Conservation (phyloP, 2,797 vertebrate genomes). For the Falco novaeseelandiae region DNA sequence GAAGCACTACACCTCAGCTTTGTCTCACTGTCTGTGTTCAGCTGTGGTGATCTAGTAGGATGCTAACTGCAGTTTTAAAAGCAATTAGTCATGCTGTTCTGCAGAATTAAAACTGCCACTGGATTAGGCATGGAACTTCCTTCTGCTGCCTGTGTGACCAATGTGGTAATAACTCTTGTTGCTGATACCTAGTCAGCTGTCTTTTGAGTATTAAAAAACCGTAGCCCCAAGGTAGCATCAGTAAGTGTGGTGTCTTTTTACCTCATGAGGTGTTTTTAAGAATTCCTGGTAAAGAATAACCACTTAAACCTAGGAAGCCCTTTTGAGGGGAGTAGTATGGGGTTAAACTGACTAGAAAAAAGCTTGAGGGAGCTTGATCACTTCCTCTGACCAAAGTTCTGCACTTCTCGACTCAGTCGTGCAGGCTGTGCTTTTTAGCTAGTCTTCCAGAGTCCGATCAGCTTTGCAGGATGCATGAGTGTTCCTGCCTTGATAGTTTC, state of each 20-base stretch:
- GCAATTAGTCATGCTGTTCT: not conserved
- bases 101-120: not conserved
- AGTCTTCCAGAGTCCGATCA: not conserved
- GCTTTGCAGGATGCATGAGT: not conserved
- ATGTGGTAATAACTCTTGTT: not conserved
- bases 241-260: no score
- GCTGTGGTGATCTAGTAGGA: not conserved
- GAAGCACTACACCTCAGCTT: not conserved
- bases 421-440: not conserved
- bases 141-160: not conserved
- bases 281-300: not conserved
- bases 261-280: not conserved
- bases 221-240: not conserved
- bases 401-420: fast-evolving
- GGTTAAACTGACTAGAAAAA: not conserved
- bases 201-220: not conserved
- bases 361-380: not conserved
- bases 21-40: not conserved
- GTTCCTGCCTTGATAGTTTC: not conserved
- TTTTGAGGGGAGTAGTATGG: no score
- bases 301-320: no score
- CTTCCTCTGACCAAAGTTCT: not conserved
- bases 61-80: not conserved
- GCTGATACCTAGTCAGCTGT: not conserved
- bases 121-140: not conserved